Percentiles rank a stretch among this genome's conserved stretches.
Evolutionary conservation across 2,113 vertebrate genomes (phyloP).

Genomic region (Mormyrus iriodes): DNA sequence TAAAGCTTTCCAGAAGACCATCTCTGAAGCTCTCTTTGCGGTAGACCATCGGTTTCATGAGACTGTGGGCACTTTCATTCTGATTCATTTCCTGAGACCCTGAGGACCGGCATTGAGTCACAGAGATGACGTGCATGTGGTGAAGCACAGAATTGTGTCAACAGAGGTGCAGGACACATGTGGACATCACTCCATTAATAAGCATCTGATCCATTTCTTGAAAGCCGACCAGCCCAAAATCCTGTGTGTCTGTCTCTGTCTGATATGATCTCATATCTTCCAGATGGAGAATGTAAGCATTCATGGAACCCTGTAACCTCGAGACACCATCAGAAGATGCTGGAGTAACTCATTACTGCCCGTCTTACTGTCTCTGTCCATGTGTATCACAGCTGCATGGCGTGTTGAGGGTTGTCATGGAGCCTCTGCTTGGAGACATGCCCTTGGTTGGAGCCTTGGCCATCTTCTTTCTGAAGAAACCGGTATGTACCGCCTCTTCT

Average conservation of each 20-base stretch:
- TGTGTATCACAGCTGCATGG: slow-evolving; percentile 75
- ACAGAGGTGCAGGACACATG: background rate
- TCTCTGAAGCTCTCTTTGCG: background rate
- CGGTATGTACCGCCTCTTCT: slow-evolving; percentile 63
- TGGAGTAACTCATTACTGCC: background rate
- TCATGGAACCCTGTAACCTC: background rate
- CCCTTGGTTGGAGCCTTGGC: slow-evolving; percentile 88
- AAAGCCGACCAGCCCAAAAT: background rate
- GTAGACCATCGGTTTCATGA: background rate
- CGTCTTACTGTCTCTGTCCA: background rate
- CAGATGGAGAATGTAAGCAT: background rate
- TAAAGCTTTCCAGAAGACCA: background rate
- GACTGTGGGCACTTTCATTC: background rate
- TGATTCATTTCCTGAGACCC: background rate
- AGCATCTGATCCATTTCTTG: background rate
- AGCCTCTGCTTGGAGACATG: slow-evolving; percentile 91
- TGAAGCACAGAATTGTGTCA: background rate
- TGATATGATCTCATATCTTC: background rate
- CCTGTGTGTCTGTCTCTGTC: background rate
- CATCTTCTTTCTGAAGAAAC: slow-evolving; percentile 91
- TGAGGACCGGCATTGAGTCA: background rate
- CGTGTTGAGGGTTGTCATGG: slow-evolving; percentile 87
- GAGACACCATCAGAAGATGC: background rate
- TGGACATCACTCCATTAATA: background rate
- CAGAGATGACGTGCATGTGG: background rate